Conservation (phyloP, 2,888 invertebrate species). For the Metopia argyrocephala region DNA sequence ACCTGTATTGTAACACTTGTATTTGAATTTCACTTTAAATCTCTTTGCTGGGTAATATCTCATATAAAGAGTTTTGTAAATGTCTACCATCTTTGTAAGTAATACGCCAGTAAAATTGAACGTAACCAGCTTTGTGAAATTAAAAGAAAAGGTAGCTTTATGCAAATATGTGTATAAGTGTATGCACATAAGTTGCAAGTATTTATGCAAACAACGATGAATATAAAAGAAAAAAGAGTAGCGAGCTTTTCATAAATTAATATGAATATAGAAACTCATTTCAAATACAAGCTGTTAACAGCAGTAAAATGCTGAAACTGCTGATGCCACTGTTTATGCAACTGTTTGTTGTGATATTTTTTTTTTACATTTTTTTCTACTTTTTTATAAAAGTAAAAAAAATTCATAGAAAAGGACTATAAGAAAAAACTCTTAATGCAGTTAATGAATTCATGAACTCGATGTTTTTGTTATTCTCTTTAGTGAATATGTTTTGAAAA, state of each 20-base stretch:
- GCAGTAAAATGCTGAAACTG: neutral
- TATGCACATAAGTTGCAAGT: neutral
- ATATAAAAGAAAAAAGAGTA: neutral
- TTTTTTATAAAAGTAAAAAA: too few species aligned
- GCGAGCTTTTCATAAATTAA: slow-evolving; percentile 41
- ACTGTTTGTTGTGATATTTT: neutral
- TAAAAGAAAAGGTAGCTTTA: too few species aligned
- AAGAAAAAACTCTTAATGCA: slow-evolving; percentile 14
- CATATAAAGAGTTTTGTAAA: too few species aligned
- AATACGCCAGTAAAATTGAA: too few species aligned
- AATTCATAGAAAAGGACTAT: neutral
- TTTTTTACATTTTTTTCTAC: too few species aligned
- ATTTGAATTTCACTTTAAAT: too few species aligned
- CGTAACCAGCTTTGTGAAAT: too few species aligned
- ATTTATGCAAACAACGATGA: too few species aligned
- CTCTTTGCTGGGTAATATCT: too few species aligned
- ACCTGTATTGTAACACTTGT: too few species aligned
- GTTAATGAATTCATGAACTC: slow-evolving; percentile 43
- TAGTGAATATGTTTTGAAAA: neutral
- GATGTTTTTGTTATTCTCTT: neutral
- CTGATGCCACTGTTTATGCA: neutral
- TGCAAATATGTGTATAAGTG: neutral
- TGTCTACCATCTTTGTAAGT: too few species aligned
- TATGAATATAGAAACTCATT: slow-evolving; percentile 37
- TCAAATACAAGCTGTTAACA: slow-evolving; percentile 24